A percentile compares a stretch with the other conserved stretches of the same genome.
Conservation (phyloP, 2,113 vertebrate genomes). For the Sapayoa aenigma region DNA sequence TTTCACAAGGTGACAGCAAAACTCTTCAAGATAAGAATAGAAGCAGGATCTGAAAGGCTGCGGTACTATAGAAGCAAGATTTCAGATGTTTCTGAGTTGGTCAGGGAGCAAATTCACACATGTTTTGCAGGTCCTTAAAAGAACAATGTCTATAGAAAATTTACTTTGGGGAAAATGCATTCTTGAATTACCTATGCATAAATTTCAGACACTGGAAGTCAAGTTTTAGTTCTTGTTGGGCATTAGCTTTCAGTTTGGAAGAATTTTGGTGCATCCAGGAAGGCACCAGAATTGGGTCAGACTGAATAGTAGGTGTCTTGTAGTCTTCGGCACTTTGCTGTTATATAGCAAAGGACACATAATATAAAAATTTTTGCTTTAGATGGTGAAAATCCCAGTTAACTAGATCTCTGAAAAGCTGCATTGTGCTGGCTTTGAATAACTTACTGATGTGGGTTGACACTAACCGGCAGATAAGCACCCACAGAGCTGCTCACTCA, state of each 20-base stretch:
- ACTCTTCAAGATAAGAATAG: not conserved
- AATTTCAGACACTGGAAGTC: not conserved
- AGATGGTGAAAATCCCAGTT: not conserved
- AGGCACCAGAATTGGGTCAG: not conserved
- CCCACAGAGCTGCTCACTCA: not conserved
- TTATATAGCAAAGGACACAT: not conserved
- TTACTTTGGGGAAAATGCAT: not conserved
- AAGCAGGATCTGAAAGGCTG: not conserved
- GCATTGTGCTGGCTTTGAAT: not conserved
- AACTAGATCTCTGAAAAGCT: not conserved
- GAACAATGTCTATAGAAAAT: not conserved
- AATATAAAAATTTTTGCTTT: not conserved
- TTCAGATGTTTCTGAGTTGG: not conserved
- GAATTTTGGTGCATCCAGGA: not conserved
- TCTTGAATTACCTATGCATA: not conserved
- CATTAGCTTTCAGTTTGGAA: not conserved
- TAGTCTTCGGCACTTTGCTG: not conserved
- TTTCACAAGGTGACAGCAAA: not conserved
- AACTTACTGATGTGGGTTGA: not conserved
- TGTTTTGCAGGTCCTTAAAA: not conserved
- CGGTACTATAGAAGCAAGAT: not conserved
- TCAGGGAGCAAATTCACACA: not conserved
- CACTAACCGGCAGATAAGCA: not conserved
- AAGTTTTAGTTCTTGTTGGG: not conserved
- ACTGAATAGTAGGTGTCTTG: not conserved